Base-by-base conservation (phyloP, 2,797 vertebrate genomes). In the Dipus sagitta region DNA sequence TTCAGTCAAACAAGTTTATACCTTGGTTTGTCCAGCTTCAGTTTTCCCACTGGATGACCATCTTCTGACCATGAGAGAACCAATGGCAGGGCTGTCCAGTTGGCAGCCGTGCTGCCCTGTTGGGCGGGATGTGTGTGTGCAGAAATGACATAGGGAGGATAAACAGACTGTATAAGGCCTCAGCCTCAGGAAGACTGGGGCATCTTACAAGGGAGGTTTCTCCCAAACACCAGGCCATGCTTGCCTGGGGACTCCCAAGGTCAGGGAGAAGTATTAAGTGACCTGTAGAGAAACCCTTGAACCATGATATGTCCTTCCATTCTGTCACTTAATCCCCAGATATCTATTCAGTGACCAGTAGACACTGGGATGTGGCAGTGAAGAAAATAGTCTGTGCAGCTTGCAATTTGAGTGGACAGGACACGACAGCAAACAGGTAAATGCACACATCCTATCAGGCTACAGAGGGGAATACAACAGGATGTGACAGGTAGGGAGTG, bases 121-220 rank as follows among this genome's bases (percentile, higher is more conserved):
- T 82, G 34, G 20, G 54, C 34, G 42, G 80, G 62, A 18, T 24
- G 26, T 65, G 24, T 80, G 12, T 42, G 77, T 64, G 38, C 62
- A 32, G 62, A 75, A 34, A n/a, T 28, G 54, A 75, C 20, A 3
- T 3, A 32, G 14, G 32, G 34, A 86, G 62, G n/a, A 70, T 42
- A 62, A 11, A 28, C 38, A 13, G 58, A 8, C 68, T 75, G 34
- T 86, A 34, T n/a, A 0, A 54, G 38, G 13, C 7, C 18, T 85
- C 67, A 68, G 47, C 70, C 70, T 79, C 62, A 52, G 28, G 30
- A 42, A 26, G 18, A 2, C 18, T 67, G 62, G 78, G 12, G 32
- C 81, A 84, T 47, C 64, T 75, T 94, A 18, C 60, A 26, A 72
- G 11, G 76, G 28, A 91, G 18, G n/a, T 67, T 90, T 70, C 54